phyloP scores from a whole-genome alignment of 2,113 vertebrate genomes.

The Heterochromis multidens region DNA sequence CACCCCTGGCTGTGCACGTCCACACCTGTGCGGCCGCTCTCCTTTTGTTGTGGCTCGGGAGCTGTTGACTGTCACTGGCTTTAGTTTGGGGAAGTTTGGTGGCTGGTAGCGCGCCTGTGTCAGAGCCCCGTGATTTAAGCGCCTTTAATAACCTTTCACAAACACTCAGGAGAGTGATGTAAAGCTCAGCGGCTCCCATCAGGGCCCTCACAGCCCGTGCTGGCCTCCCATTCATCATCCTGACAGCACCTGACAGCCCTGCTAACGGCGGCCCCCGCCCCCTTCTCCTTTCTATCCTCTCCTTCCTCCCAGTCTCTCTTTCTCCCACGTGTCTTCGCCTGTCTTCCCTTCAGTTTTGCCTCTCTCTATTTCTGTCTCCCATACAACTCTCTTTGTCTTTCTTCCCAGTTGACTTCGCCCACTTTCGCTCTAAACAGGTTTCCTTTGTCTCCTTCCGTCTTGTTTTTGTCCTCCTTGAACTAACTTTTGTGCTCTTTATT shows the following conservation, averaged over 20 bases:
- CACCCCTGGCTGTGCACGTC: not conserved
- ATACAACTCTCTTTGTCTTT: slow-evolving; percentile 21
- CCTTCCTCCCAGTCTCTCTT: slow-evolving; percentile 23
- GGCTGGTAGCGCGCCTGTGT: slow-evolving; percentile 21
- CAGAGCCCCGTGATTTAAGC: slow-evolving; percentile 63
- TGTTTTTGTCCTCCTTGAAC: not conserved
- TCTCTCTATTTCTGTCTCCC: slow-evolving; percentile 24
- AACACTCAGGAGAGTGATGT: slow-evolving; percentile 70
- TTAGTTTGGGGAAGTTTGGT: slow-evolving; percentile 50
- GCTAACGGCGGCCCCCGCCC: slow-evolving; percentile 20
- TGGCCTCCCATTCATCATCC: slow-evolving; percentile 67
- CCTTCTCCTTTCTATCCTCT: slow-evolving; percentile 16
- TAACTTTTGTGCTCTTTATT: not conserved
- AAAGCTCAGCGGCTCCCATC: slow-evolving; percentile 67
- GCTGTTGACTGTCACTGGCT: not conserved
- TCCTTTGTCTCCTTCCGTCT: slow-evolving; percentile 3
- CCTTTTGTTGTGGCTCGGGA: not conserved
- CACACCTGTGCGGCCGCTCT: not conserved
- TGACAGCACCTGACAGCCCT: slow-evolving; percentile 61
- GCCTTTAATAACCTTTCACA: slow-evolving; percentile 77
- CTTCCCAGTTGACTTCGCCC: not conserved
- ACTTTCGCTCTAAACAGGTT: not conserved
- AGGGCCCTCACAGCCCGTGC: slow-evolving; percentile 57
- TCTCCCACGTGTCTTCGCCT: slow-evolving; percentile 25
- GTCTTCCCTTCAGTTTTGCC: slow-evolving; percentile 26